These are phyloP conservation scores for Aphaenogaster floridana DNA, from an alignment of 1,140 invertebrate species.

Conservation along the genomic window DNA sequence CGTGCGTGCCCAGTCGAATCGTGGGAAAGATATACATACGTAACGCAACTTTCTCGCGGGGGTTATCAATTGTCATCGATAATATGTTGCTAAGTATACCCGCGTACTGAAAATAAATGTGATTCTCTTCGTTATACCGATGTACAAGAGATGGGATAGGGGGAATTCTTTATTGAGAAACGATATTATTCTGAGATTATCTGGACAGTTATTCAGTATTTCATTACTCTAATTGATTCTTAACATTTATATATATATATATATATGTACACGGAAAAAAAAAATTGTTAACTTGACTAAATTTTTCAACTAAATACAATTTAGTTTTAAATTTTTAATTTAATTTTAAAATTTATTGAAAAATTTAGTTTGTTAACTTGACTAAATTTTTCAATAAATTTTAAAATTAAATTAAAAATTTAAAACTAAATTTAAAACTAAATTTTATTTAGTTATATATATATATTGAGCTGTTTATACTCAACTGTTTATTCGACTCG, in stretches of 20 bases:
- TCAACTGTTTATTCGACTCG: conserved; percentile 34
- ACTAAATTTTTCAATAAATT: too few relatives aligned
- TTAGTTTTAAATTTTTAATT: too few relatives aligned
- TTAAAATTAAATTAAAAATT: too few relatives aligned
- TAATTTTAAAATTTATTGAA: too few relatives aligned
- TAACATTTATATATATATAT: neutral
- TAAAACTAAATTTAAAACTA: too few relatives aligned
- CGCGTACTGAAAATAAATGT: conserved; percentile 10
- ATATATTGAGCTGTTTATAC: too few relatives aligned
- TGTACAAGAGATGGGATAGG: neutral
- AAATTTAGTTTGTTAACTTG: too few relatives aligned
- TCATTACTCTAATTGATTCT: neutral
- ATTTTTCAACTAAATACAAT: too few relatives aligned
- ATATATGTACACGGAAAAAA: too few relatives aligned
- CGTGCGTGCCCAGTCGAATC: conserved; percentile 69
- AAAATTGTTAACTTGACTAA: too few relatives aligned
- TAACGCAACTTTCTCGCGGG: conserved; percentile 50
- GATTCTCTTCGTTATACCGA: neutral
- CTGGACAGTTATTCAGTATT: neutral
- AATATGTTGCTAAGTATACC: neutral
- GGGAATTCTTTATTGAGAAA: neutral
- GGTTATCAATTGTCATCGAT: conserved; percentile 65
- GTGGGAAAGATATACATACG: conserved; percentile 66
- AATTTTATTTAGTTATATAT: too few relatives aligned
- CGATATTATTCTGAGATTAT: neutral